A percentile compares a stretch with the other conserved stretches of the same genome.
Conservation (phyloP, 2,113 vertebrate genomes). For the Scolopax mira region DNA sequence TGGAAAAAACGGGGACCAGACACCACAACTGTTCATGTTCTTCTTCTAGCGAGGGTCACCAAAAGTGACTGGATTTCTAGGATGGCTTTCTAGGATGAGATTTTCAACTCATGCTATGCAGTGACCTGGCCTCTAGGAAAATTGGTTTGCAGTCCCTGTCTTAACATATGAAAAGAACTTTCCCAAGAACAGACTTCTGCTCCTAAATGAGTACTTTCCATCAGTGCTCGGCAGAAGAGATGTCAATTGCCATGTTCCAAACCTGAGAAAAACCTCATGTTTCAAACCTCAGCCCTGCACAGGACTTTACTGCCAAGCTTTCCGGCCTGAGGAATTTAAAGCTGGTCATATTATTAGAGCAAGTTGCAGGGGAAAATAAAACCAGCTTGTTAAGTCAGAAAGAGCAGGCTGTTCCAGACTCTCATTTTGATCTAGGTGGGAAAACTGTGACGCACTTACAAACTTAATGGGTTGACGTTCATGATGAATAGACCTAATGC, state of each 20-base stretch:
- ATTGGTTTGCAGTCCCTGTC: neutral
- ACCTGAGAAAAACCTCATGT: neutral
- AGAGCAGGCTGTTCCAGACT: constrained; percentile 29
- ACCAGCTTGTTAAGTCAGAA: neutral
- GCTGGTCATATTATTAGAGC: constrained; percentile 10
- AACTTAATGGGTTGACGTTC: constrained; percentile 4
- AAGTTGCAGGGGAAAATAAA: constrained; percentile 30
- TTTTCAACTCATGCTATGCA: neutral
- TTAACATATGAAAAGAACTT: neutral
- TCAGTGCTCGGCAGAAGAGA: neutral
- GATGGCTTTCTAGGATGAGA: neutral
- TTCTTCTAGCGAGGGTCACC: neutral
- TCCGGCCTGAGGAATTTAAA: constrained; percentile 3
- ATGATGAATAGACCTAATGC: constrained; percentile 43
- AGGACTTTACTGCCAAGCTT: constrained; percentile 6
- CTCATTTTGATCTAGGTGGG: constrained; percentile 64
- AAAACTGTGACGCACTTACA: constrained; percentile 22
- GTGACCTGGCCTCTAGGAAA: neutral
- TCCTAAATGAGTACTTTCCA: constrained; percentile 1
- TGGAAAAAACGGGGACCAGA: neutral
- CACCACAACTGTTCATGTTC: neutral
- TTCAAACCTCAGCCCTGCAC: neutral
- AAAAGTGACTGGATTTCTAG: neutral
- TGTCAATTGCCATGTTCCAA: neutral
- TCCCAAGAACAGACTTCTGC: neutral